phyloP scores from a whole-genome alignment of 1,140 invertebrate genomes.

The Parasteatoda tepidariorum region DNA sequence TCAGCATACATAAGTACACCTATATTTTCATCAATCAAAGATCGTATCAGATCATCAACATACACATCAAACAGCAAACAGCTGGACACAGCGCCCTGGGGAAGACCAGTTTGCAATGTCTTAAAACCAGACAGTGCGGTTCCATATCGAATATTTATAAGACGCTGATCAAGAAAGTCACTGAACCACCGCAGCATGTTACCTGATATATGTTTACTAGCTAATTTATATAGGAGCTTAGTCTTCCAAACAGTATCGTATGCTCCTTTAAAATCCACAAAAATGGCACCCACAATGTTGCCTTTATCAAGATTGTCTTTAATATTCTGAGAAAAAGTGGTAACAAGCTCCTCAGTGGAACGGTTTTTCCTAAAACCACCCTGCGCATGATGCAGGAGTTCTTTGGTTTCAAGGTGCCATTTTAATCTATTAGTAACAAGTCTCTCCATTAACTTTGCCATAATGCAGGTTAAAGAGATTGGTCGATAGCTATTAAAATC shows the following conservation, averaged over 20 bases:
- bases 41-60: neutral
- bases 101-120: neutral
- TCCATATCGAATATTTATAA: neutral
- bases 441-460: conserved; percentile 37
- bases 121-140: neutral
- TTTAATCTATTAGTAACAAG: conserved; percentile 10
- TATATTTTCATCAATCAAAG: neutral
- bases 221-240: conserved; percentile 20
- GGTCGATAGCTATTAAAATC: conserved; percentile 20
- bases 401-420: conserved; percentile 12
- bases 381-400: neutral
- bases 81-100: neutral
- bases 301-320: conserved; percentile 34
- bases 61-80: conserved; percentile 1
- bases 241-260: conserved; percentile 22
- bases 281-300: conserved; percentile 21
- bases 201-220: conserved; percentile 6
- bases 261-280: conserved; percentile 25
- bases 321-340: conserved; percentile 16
- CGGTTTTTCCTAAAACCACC: conserved; percentile 10
- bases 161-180: too few species aligned
- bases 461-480: neutral
- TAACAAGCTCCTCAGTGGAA: conserved; percentile 12
- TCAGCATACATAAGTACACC: too few species aligned
- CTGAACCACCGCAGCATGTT: neutral